Conservation (phyloP, 1,140 invertebrate species). For the Anastatus disparis region DNA sequence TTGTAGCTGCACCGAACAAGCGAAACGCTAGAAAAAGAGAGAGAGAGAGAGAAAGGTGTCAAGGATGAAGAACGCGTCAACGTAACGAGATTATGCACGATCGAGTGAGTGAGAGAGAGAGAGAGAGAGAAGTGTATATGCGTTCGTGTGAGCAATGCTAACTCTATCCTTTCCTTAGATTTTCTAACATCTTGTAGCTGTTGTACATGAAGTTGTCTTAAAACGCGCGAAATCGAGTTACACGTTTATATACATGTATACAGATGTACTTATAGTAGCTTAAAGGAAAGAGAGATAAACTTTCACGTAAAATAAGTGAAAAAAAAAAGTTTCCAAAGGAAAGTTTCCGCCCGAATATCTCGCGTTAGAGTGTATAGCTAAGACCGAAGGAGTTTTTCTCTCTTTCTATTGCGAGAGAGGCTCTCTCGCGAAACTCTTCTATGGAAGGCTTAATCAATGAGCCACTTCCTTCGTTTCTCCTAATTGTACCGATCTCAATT, state of each 20-base stretch:
- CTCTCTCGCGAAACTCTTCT: slow-evolving; percentile 39
- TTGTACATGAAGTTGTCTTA: too few relatives aligned
- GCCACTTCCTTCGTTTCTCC: slow-evolving; percentile 35
- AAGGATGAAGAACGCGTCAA: slow-evolving; percentile 58
- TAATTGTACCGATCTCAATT: slow-evolving; percentile 41
- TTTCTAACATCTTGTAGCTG: too few relatives aligned
- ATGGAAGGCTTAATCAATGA: slow-evolving; percentile 30
- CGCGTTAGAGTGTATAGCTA: too few relatives aligned
- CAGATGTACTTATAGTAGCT: too few relatives aligned
- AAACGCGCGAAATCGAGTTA: too few relatives aligned
- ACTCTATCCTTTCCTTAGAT: too few relatives aligned
- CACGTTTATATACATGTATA: too few relatives aligned
- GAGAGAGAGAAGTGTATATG: too few relatives aligned
- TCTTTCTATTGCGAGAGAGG: too few relatives aligned
- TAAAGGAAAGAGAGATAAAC: slow-evolving; percentile 35
- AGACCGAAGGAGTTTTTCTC: too few relatives aligned
- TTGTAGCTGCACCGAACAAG: background rate
- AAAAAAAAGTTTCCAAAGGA: slow-evolving; percentile 54
- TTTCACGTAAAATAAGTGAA: slow-evolving; percentile 47
- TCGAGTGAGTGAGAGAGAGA: slow-evolving; percentile 39
- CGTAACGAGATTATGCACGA: slow-evolving; percentile 59
- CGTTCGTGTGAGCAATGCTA: too few relatives aligned
- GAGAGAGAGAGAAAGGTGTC: slow-evolving; percentile 53
- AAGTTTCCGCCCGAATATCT: slow-evolving; percentile 45
- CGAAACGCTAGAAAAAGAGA: background rate